Conservation (phyloP, 2,113 vertebrate genomes). For the Oxyura jamaicensis region DNA sequence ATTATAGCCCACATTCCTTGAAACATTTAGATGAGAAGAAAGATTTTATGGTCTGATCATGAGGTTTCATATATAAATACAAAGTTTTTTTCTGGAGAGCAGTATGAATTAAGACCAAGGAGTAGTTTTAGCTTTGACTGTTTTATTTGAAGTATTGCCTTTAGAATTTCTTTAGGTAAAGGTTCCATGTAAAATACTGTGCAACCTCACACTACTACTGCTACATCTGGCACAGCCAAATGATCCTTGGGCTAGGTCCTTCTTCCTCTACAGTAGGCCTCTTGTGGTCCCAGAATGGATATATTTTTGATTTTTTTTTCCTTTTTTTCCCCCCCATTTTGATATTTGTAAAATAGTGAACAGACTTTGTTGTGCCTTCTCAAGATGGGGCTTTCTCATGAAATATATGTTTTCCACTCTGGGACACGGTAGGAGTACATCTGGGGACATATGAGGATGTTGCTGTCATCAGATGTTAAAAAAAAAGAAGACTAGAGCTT, state of each 20-base stretch:
- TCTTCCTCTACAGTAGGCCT: not conserved
- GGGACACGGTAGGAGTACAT: not conserved
- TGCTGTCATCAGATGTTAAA: not conserved
- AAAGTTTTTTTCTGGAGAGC: not conserved
- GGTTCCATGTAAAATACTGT: not conserved
- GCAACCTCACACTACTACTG: not conserved
- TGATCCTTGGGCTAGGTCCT: not conserved
- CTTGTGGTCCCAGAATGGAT: fast-evolving
- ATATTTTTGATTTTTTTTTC: not conserved
- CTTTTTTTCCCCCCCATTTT: not conserved
- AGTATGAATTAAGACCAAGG: not conserved
- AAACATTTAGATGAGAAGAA: not conserved
- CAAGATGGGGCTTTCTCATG: not conserved
- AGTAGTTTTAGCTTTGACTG: not conserved
- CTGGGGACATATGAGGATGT: not conserved
- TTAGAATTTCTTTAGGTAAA: not conserved
- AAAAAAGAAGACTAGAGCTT: not conserved
- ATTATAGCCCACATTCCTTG: not conserved
- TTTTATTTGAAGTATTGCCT: not conserved
- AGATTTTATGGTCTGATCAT: not conserved
- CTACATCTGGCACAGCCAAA: not conserved
- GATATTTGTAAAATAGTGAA: not conserved
- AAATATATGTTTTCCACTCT: not conserved
- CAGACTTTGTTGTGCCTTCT: not conserved
- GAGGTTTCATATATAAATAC: not conserved